Conservation (phyloP, 2,888 invertebrate species). For the Sesamia inferens region DNA sequence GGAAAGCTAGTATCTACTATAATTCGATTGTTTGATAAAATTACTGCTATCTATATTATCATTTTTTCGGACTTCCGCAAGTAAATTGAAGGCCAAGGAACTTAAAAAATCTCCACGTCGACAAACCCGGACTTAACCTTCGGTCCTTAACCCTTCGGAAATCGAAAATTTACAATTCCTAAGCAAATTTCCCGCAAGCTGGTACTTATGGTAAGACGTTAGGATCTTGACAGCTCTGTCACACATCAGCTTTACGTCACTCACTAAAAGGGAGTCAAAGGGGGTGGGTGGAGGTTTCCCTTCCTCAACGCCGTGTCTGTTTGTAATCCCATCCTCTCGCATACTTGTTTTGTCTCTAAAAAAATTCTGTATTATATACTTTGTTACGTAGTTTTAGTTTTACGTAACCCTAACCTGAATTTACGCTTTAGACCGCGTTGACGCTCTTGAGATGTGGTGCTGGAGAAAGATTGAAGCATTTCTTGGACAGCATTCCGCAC, state of each 20-base stretch:
- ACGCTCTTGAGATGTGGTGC: too few species aligned
- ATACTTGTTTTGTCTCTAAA: conserved; percentile 57
- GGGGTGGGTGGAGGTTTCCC: background rate
- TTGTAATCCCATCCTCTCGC: conserved; percentile 62
- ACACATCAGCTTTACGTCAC: conserved; percentile 62
- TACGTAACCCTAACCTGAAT: conserved; percentile 11
- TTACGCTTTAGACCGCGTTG: too few species aligned
- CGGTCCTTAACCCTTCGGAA: conserved; percentile 34
- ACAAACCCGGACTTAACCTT: conserved; percentile 5
- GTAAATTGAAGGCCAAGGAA: background rate
- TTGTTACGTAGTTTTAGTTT: conserved; percentile 56
- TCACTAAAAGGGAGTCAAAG: conserved; percentile 16
- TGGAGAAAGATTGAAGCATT: too few species aligned
- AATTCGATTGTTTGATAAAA: background rate
- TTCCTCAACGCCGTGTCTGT: conserved; percentile 51
- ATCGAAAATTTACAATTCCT: conserved; percentile 48
- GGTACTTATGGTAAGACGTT: conserved; percentile 35
- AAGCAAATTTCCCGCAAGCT: conserved; percentile 52
- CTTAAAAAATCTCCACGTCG: background rate
- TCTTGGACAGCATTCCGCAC: too few species aligned
- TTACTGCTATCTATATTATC: background rate
- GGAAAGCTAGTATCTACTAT: too few species aligned
- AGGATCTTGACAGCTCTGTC: conserved; percentile 57
- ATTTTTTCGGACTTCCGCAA: background rate
- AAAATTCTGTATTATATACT: conserved; percentile 54